These are phyloP conservation scores for Acrocephalus scirpaceus DNA, from an alignment of 2,797 vertebrate genomes.

Conservation along the genomic window DNA sequence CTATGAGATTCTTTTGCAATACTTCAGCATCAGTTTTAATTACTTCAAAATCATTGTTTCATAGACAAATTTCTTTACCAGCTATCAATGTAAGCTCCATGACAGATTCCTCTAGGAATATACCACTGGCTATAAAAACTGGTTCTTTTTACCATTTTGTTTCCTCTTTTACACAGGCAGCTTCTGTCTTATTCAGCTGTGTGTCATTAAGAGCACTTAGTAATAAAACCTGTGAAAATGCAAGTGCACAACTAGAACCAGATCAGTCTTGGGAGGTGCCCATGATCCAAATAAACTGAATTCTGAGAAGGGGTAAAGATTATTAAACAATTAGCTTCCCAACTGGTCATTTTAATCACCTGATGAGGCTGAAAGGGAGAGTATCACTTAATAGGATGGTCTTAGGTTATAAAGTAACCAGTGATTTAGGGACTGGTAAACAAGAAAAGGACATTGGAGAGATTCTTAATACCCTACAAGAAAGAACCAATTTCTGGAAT, in stretches of 20 bases:
- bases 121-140: neutral
- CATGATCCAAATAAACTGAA: neutral
- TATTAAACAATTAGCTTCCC: neutral
- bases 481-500: neutral
- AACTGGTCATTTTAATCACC: neutral
- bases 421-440: neutral
- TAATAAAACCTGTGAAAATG: neutral
- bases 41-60: neutral
- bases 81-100: neutral
- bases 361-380: neutral
- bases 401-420: neutral
- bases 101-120: neutral
- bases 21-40: neutral
- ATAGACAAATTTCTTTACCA: neutral
- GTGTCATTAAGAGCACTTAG: neutral
- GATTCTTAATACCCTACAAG: rapidly evolving
- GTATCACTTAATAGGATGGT: neutral
- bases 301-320: neutral
- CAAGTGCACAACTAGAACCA: neutral
- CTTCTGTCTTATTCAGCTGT: neutral
- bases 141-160: neutral
- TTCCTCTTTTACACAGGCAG: neutral
- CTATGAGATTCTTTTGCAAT: neutral
- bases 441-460: neutral
- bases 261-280: neutral